phyloP scores from a whole-genome alignment of 2,888 invertebrate genomes.

The Frankliniella fusca region DNA sequence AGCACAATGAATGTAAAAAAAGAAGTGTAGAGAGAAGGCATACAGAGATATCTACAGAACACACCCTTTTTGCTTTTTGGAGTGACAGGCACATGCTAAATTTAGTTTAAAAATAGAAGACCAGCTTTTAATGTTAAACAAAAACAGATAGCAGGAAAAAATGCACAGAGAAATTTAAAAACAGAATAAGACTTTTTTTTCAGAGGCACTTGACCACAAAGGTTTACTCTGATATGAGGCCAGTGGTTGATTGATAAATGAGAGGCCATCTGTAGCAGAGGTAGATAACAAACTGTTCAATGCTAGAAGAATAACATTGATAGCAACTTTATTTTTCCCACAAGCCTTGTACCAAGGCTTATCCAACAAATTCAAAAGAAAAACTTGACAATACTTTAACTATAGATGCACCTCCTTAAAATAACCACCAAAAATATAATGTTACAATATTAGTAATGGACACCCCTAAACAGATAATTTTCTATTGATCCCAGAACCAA shows the following conservation, averaged over 20 bases:
- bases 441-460: not conserved
- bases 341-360: too few species aligned
- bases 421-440: not conserved
- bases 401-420: not conserved
- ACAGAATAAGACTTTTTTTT: not conserved
- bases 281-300: too few species aligned
- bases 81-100: not conserved
- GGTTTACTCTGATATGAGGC: too few species aligned
- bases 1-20: not conserved
- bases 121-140: too few species aligned
- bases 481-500: not conserved
- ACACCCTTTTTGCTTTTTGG: not conserved
- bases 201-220: not conserved
- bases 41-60: not conserved
- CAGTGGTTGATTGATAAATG: too few species aligned
- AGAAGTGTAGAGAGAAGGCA: slow-evolving; percentile 1
- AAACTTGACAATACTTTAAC: too few species aligned
- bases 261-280: too few species aligned
- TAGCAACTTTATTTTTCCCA: too few species aligned
- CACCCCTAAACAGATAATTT: not conserved
- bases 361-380: too few species aligned
- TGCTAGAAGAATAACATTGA: too few species aligned
- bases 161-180: not conserved
- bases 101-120: too few species aligned
- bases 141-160: not conserved